Evolutionary conservation across 1,140 invertebrate genomes (phyloP).

Genomic region (Drosophila setifemur): DNA sequence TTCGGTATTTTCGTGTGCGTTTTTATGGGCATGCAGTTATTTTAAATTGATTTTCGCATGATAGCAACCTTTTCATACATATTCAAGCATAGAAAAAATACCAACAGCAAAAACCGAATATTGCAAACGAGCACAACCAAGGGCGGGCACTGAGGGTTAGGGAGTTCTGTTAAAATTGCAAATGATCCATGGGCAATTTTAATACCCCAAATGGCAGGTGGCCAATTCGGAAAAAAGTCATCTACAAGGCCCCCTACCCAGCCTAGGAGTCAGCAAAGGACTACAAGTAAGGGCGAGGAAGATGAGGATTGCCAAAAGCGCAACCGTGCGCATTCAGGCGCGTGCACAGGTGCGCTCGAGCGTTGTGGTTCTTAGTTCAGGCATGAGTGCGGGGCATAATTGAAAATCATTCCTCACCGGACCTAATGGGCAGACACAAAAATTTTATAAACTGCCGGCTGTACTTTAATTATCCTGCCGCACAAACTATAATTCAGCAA

Average conservation of each 20-base stretch:
- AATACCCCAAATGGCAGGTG: constrained; percentile 54
- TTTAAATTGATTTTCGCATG: constrained; percentile 55
- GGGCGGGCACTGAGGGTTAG: neutral
- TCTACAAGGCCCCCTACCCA: no score
- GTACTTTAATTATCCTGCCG: constrained; percentile 33
- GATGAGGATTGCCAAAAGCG: constrained; percentile 51
- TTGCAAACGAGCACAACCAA: neutral
- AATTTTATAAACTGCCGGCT: constrained; percentile 17
- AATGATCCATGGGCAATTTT: constrained; percentile 63
- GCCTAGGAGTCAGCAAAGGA: neutral
- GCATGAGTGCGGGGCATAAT: constrained; percentile 49
- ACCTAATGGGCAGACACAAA: constrained; percentile 39
- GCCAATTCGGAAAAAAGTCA: constrained; percentile 6
- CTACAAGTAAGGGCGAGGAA: neutral
- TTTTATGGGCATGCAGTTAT: constrained; percentile 10
- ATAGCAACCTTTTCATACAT: constrained; percentile 52
- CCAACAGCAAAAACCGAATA: no score
- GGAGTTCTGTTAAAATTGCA: constrained; percentile 52
- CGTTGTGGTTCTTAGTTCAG: constrained; percentile 40
- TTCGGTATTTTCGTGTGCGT: neutral
- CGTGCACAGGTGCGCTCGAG: constrained; percentile 67
- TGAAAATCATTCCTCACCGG: constrained; percentile 61
- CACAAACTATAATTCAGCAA: constrained; percentile 55
- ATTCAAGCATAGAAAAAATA: constrained; percentile 40
- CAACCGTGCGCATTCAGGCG: constrained; percentile 75